phyloP scores from a whole-genome alignment of 2,797 vertebrate genomes.

The Leptoclinus maculatus region DNA sequence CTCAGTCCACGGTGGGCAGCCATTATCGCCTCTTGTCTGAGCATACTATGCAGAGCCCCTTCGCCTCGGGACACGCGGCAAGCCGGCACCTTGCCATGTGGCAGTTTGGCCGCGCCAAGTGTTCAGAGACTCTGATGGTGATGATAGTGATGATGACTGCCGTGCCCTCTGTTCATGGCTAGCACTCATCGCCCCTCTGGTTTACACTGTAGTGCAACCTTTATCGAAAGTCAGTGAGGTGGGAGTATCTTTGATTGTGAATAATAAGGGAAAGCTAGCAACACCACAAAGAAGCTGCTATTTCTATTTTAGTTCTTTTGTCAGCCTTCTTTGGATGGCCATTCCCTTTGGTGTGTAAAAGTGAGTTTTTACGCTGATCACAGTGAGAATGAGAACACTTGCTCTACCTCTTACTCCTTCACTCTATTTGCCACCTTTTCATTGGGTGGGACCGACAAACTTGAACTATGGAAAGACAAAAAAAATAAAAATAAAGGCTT shows the following conservation, averaged over 20 bases:
- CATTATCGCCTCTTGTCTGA: slow-evolving; percentile 55
- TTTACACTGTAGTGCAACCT: slow-evolving; percentile 79
- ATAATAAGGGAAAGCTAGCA: slow-evolving; percentile 81
- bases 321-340: slow-evolving; percentile 71
- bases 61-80: slow-evolving; percentile 36
- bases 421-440: slow-evolving; percentile 78
- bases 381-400: slow-evolving; percentile 82
- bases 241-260: slow-evolving; percentile 78
- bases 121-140: slow-evolving; percentile 69
- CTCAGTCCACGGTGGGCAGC: slow-evolving; percentile 45
- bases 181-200: slow-evolving; percentile 55
- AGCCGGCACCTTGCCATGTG: slow-evolving; percentile 48
- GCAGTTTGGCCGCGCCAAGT: slow-evolving; percentile 64
- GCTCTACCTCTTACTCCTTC: slow-evolving; percentile 85
- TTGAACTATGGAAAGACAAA: slow-evolving; percentile 83
- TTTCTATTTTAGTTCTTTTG: slow-evolving; percentile 23
- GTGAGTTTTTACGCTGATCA: slow-evolving; percentile 73
- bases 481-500: slow-evolving; percentile 82
- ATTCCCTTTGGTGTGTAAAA: slow-evolving; percentile 73
- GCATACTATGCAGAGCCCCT: slow-evolving; percentile 75
- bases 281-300: slow-evolving; percentile 82
- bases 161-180: slow-evolving; percentile 34
- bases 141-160: slow-evolving; percentile 22
- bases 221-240: slow-evolving; percentile 69
- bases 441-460: slow-evolving; percentile 80